Percentiles rank a stretch among this genome's conserved stretches.
phyloP scores from a whole-genome alignment of 2,113 vertebrate species.

The Ovis aries region DNA sequence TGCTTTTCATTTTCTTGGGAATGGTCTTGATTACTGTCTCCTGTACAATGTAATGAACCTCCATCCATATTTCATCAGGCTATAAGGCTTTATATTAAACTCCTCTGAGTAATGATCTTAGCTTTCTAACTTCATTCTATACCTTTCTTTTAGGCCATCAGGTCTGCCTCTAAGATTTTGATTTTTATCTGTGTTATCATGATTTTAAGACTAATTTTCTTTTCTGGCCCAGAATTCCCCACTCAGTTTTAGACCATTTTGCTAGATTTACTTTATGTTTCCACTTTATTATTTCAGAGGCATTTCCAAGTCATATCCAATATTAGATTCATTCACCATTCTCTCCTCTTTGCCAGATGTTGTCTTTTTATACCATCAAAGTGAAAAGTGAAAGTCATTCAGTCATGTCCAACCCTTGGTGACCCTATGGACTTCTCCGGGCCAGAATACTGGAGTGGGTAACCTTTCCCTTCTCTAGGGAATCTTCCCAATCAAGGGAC shows the following conservation, averaged over 20 bases:
- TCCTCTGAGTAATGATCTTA: not conserved
- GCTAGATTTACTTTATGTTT: not conserved
- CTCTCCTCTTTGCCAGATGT: not conserved
- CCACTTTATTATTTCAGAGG: not conserved
- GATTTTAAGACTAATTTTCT: not conserved
- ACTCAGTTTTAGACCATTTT: not conserved
- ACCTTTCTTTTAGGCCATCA: not conserved
- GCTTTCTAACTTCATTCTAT: not conserved
- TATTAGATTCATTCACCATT: not conserved
- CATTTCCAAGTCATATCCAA: not conserved
- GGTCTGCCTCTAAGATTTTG: not conserved
- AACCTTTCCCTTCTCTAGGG: not conserved
- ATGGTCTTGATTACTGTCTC: no score
- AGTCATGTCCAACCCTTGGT: not conserved
- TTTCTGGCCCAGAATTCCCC: not conserved
- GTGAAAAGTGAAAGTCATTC: not conserved
- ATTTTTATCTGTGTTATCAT: not conserved
- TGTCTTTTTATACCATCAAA: not conserved
- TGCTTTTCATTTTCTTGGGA: no score
- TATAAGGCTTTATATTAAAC: not conserved
- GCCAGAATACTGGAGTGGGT: not conserved
- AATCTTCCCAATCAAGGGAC: not conserved
- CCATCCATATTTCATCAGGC: no score
- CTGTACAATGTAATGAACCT: no score
- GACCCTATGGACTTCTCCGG: not conserved